Conservation (phyloP, 2,113 vertebrate genomes). For the Amphilophus citrinellus region DNA sequence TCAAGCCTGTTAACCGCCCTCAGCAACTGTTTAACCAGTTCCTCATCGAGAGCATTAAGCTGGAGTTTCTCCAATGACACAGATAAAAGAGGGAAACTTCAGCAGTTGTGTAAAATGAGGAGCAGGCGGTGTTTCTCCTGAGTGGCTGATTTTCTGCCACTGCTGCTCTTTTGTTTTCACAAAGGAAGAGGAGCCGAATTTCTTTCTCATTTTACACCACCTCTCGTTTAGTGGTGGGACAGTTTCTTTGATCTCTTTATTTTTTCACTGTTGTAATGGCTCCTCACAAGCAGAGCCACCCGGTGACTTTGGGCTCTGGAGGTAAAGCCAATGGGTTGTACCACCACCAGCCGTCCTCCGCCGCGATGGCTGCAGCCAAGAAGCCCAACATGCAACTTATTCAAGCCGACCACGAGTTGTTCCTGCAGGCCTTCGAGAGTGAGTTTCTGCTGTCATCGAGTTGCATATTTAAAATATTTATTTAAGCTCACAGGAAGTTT, state of each 20-base stretch:
- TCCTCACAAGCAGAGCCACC: conserved; percentile 80
- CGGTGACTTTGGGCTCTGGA: conserved; percentile 69
- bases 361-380: conserved; percentile 85
- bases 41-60: not conserved
- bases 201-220: conserved; percentile 7
- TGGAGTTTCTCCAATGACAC: not conserved
- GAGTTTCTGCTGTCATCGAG: conserved; percentile 73
- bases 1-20: conserved; percentile 30
- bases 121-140: not conserved
- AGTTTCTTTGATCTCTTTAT: not conserved
- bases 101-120: conserved; percentile 26
- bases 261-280: conserved; percentile 64
- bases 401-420: conserved; percentile 96
- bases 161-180: conserved; percentile 78
- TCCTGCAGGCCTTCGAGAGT: conserved; percentile 98
- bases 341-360: conserved; percentile 75
- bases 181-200: conserved; percentile 64
- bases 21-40: not conserved
- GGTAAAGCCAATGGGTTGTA: conserved; percentile 82
- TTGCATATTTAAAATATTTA: not conserved
- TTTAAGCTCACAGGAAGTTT: not conserved
- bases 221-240: not conserved
- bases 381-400: conserved; percentile 94
- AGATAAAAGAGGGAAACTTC: not conserved
- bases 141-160: conserved; percentile 35